Percentiles rank a stretch among this genome's conserved stretches.
Evolutionary conservation across 2,113 vertebrate species (phyloP).

Genomic region (Maccullochella peelii): DNA sequence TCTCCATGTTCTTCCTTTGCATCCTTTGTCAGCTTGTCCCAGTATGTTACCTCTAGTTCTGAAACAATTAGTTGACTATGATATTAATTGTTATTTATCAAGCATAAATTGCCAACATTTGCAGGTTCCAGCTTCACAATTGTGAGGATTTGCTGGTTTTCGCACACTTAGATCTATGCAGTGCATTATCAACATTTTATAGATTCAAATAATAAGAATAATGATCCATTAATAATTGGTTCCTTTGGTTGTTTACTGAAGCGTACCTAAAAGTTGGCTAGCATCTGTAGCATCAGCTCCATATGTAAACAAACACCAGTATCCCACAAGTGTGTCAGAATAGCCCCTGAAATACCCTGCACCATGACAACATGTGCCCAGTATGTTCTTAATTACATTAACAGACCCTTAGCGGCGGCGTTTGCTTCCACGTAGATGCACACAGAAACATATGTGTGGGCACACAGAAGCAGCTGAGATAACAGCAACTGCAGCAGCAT

Average conservation of each 20-base stretch:
- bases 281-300: background rate
- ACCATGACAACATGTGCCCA: background rate
- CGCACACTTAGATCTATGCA: too few species aligned
- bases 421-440: background rate
- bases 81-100: background rate
- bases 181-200: too few species aligned
- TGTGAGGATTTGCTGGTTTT: too few species aligned
- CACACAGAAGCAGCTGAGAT: constrained; percentile 64
- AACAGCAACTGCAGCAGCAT: constrained; percentile 63
- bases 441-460: background rate
- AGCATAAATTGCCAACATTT: too few species aligned
- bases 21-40: background rate
- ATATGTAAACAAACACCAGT: background rate
- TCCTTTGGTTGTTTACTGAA: background rate
- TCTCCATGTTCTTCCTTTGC: background rate
- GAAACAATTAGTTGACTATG: background rate
- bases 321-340: background rate
- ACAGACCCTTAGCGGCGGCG: background rate
- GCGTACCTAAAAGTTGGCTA: background rate
- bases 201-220: background rate
- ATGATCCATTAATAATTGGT: too few species aligned
- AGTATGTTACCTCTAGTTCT: background rate
- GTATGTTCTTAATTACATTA: background rate
- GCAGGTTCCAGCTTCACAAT: background rate
- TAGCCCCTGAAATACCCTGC: background rate